Evolutionary conservation across 2,797 vertebrate species (phyloP).

Genomic region (Decapterus maruadsi): DNA sequence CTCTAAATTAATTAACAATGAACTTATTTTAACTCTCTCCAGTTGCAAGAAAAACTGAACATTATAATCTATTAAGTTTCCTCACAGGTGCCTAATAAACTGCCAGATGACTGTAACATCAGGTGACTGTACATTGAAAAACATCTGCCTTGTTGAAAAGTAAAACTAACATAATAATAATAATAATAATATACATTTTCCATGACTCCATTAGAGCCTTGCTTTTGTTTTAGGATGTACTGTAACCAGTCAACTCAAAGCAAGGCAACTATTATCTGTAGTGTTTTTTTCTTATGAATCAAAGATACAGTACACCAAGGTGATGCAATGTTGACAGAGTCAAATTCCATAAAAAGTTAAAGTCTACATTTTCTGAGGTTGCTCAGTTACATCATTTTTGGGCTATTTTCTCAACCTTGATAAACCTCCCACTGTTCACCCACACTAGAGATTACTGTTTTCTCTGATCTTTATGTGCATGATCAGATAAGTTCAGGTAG

Average conservation of each 20-base stretch:
- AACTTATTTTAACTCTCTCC: neutral
- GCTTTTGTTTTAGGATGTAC: too few relatives aligned
- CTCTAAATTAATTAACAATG: neutral
- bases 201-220: neutral
- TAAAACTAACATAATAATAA: neutral
- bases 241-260: too few relatives aligned
- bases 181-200: too few relatives aligned
- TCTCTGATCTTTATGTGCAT: neutral
- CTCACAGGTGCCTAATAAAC: neutral
- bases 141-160: neutral
- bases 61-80: neutral
- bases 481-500: neutral
- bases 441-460: neutral
- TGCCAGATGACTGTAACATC: neutral
- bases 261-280: too few relatives aligned
- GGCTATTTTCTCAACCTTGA: neutral
- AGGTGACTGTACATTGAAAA: neutral
- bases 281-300: too few relatives aligned
- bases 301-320: too few relatives aligned
- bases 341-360: too few relatives aligned
- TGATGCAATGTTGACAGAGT: too few relatives aligned
- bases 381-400: neutral
- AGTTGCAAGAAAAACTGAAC: neutral
- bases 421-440: neutral
- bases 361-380: neutral